Conservation (phyloP, 2,113 vertebrate genomes). For the Meles meles region DNA sequence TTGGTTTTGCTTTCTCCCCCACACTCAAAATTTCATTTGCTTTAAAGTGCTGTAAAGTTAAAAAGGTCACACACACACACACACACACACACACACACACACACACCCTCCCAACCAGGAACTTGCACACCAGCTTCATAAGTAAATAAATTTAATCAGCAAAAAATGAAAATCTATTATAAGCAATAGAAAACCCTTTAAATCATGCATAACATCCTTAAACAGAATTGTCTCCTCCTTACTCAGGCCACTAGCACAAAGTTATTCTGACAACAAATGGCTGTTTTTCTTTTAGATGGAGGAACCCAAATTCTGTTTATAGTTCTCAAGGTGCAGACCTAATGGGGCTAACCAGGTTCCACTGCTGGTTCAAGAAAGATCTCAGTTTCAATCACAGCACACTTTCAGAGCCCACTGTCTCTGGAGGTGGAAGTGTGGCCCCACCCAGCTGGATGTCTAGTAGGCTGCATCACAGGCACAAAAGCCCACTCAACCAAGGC, state of each 20-base stretch:
- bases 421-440: background rate
- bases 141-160: slow-evolving; percentile 71
- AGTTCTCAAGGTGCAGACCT: slow-evolving; percentile 12
- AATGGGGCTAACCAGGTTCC: slow-evolving; percentile 40
- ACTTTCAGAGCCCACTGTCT: slow-evolving; percentile 9
- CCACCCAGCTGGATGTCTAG: background rate
- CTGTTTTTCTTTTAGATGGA: background rate
- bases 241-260: slow-evolving; percentile 33
- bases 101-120: background rate
- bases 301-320: slow-evolving; percentile 56
- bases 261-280: slow-evolving; percentile 51
- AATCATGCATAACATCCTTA: slow-evolving; percentile 69
- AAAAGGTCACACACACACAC: slow-evolving; percentile 57
- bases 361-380: slow-evolving; percentile 29
- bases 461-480: background rate
- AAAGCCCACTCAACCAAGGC: background rate
- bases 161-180: slow-evolving; percentile 68
- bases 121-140: slow-evolving; percentile 18
- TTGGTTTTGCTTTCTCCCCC: slow-evolving; percentile 51
- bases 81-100: slow-evolving; percentile 44
- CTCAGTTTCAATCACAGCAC: slow-evolving; percentile 11
- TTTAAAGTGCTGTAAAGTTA: slow-evolving; percentile 69
- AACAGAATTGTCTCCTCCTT: slow-evolving; percentile 60
- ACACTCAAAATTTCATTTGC: slow-evolving; percentile 62
- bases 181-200: slow-evolving; percentile 62